These are phyloP conservation scores for Xanthia icteritia DNA, from an alignment of 2,888 invertebrate genomes.

Conservation along the genomic window DNA sequence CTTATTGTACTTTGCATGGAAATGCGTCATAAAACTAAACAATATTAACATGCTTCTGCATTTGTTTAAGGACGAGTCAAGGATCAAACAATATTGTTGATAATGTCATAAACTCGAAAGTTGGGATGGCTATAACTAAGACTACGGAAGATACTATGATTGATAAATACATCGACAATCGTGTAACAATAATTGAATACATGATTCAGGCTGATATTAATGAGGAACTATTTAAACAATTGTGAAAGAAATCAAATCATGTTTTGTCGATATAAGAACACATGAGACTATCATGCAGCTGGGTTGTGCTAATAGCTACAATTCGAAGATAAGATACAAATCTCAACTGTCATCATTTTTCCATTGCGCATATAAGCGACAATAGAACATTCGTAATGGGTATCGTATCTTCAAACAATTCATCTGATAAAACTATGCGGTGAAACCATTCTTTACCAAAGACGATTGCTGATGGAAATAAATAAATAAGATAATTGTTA, in stretches of 20 bases:
- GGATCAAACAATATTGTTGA: conserved; percentile 3
- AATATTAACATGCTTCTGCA: conserved; percentile 50
- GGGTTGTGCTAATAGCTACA: conserved; percentile 56
- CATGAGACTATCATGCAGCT: conserved; percentile 41
- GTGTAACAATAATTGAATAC: background rate
- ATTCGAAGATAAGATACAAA: conserved; percentile 70
- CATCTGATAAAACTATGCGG: conserved; percentile 51
- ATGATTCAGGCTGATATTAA: background rate
- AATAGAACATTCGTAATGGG: conserved; percentile 69
- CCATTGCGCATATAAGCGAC: conserved; percentile 64
- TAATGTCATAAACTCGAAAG: conserved; percentile 1
- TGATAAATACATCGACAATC: background rate
- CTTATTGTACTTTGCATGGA: conserved; percentile 36
- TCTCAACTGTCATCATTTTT: conserved; percentile 68
- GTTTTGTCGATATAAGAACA: conserved; percentile 30
- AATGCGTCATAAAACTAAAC: conserved; percentile 33
- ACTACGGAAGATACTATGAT: background rate
- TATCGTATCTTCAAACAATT: conserved; percentile 60
- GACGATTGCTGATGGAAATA: conserved; percentile 23
- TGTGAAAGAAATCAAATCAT: conserved; percentile 4
- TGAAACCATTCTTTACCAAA: conserved; percentile 26
- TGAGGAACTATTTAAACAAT: background rate
- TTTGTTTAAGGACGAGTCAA: conserved; percentile 44
- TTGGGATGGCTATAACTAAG: background rate
- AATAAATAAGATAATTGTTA: conserved; percentile 15